A percentile compares a stretch with the other conserved stretches of the same genome.
phyloP scores from a whole-genome alignment of 2,797 vertebrate genomes.

The Pipistrellus nathusii region DNA sequence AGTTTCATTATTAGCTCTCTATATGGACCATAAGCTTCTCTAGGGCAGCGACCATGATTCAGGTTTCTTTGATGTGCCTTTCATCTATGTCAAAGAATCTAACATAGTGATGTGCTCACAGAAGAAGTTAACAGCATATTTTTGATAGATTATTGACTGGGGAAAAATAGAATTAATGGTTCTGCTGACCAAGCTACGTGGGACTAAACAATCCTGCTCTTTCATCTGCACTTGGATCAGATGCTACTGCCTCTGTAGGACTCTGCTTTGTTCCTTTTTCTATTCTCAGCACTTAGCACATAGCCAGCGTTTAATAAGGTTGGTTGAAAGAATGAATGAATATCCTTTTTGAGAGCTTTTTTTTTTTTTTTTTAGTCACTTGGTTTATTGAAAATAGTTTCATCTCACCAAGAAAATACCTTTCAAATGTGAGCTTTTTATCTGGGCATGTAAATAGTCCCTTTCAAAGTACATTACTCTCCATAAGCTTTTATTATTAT shows the following conservation, averaged over 20 bases:
- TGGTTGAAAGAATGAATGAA: slow-evolving; percentile 18
- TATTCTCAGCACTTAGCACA: background rate
- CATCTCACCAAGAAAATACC: slow-evolving; percentile 49
- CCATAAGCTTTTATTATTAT: slow-evolving; percentile 53
- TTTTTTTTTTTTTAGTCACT: background rate
- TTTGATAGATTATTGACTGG: slow-evolving; percentile 27
- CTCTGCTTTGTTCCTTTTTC: slow-evolving; percentile 27
- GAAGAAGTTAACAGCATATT: slow-evolving; percentile 1
- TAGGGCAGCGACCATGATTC: background rate
- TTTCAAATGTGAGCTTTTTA: slow-evolving; percentile 67
- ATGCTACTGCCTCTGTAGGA: background rate
- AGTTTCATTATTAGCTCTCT: background rate
- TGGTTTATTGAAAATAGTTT: slow-evolving; percentile 64
- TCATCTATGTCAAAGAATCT: background rate
- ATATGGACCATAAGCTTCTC: background rate
- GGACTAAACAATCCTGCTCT: background rate
- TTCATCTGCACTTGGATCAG: background rate
- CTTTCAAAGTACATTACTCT: slow-evolving; percentile 78
- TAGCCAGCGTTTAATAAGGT: slow-evolving; percentile 31
- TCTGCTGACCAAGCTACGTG: background rate
- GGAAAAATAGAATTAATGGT: background rate
- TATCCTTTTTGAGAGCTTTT: slow-evolving; percentile 25
- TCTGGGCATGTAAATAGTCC: slow-evolving; percentile 61
- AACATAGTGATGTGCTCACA: slow-evolving; percentile 11
- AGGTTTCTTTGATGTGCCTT: slow-evolving; percentile 6